These are phyloP conservation scores for Scyliorhinus canicula DNA, from an alignment of 2,797 vertebrate genomes.

Conservation along the genomic window DNA sequence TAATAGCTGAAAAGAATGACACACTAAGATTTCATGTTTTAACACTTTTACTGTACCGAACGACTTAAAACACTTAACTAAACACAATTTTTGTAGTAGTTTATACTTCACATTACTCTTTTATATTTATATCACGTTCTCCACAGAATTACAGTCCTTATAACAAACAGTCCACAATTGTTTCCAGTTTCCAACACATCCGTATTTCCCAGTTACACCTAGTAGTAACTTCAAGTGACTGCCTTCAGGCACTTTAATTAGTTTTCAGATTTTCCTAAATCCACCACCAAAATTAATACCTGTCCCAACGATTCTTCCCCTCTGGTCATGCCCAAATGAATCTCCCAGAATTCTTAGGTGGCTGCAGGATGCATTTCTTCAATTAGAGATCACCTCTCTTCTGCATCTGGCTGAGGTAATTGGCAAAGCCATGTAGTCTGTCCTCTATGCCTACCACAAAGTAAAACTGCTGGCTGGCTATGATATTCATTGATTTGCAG, in stretches of 20 bases:
- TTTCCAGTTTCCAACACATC: neutral
- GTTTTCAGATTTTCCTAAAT: neutral
- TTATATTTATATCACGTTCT: neutral
- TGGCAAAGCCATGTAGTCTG: neutral
- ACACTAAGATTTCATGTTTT: neutral
- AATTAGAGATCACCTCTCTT: neutral
- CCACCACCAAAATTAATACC: neutral
- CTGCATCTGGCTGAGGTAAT: neutral
- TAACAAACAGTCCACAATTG: no score
- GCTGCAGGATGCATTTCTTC: neutral
- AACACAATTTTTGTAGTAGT: neutral
- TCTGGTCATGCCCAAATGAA: neutral
- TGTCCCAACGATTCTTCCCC: neutral
- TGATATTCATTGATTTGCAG: neutral
- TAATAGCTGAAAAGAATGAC: neutral
- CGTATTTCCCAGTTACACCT: neutral
- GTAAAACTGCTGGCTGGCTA: neutral
- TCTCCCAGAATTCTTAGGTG: neutral
- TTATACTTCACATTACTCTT: neutral
- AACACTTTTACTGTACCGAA: neutral
- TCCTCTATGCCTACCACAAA: neutral
- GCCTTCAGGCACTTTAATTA: neutral
- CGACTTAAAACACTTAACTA: neutral
- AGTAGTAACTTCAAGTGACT: neutral
- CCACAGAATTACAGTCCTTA: neutral